phyloP scores from a whole-genome alignment of 2,888 invertebrate species.

The Himalopsyche kuldschensis region DNA sequence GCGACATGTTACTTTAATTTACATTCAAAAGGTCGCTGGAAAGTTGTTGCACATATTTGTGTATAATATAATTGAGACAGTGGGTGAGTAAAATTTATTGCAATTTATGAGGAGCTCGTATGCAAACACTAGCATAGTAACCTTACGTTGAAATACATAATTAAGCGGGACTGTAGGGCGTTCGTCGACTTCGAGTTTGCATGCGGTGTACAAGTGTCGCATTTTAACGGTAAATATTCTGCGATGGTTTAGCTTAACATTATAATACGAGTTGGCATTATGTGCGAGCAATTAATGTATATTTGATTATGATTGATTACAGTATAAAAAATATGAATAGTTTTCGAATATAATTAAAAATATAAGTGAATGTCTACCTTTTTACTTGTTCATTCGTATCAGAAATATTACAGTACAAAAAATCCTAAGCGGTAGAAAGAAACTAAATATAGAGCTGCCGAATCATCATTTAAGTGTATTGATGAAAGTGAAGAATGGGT shows the following conservation, averaged over 20 bases:
- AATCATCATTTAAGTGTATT: no score
- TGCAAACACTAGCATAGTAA: background rate
- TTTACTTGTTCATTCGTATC: no score
- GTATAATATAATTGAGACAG: background rate
- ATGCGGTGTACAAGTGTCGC: background rate
- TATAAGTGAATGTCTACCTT: no score
- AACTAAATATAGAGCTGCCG: no score
- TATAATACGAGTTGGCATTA: no score
- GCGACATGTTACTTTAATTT: background rate
- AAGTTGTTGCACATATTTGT: background rate
- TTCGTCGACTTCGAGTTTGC: background rate
- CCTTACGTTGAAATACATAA: background rate
- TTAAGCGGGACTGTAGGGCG: background rate
- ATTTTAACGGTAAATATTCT: background rate
- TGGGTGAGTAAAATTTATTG: background rate
- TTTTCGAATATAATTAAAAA: no score
- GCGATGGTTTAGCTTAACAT: background rate
- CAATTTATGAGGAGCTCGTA: background rate
- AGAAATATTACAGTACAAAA: no score
- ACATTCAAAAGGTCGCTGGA: background rate
- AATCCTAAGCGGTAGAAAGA: no score
- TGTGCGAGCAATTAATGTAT: no score
- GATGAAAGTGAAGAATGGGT: no score
- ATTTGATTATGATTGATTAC: no score
- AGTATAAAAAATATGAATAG: no score